A percentile compares a stretch with the other conserved stretches of the same genome.
phyloP scores from a whole-genome alignment of 2,888 invertebrate species.

The Drosophila merina region DNA sequence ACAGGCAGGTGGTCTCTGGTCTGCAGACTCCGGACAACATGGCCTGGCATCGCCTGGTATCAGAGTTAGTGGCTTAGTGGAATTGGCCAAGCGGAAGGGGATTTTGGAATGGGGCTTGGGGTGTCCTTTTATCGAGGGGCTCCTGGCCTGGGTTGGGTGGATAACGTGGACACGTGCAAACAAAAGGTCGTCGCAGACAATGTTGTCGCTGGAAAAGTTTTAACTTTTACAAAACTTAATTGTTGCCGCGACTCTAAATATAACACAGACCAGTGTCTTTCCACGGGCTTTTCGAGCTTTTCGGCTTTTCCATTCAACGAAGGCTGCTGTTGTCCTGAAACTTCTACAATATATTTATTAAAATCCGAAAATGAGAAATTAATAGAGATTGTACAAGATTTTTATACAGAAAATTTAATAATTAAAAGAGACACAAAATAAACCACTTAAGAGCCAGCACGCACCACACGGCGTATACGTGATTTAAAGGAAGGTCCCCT shows the following conservation, averaged over 20 bases:
- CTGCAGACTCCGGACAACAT: neutral
- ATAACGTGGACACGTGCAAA: constrained; percentile 61
- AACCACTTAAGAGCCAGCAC: neutral
- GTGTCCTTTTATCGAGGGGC: neutral
- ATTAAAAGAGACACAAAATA: neutral
- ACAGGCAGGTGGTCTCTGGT: neutral
- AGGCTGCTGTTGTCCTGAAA: neutral
- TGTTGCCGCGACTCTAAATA: constrained; percentile 58
- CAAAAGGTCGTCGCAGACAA: constrained; percentile 70
- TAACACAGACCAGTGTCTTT: constrained; percentile 31
- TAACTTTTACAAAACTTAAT: constrained; percentile 76
- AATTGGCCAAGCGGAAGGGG: constrained; percentile 31
- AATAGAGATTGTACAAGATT: constrained; percentile 2
- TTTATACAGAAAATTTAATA: neutral
- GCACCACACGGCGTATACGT: constrained; percentile 28
- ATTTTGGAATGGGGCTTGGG: constrained; percentile 6
- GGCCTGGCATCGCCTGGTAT: neutral
- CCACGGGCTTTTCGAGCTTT: neutral
- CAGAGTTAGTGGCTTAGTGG: constrained; percentile 29
- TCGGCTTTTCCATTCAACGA: too few relatives aligned
- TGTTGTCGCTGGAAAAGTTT: constrained; percentile 75
- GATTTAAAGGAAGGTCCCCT: constrained; percentile 7
- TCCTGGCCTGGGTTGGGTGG: neutral
- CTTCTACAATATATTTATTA: constrained; percentile 15
- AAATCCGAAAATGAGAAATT: constrained; percentile 12